Percentiles rank a stretch among this genome's conserved stretches.
phyloP scores from a whole-genome alignment of 2,888 invertebrate genomes.

The Eurytoma californica region DNA sequence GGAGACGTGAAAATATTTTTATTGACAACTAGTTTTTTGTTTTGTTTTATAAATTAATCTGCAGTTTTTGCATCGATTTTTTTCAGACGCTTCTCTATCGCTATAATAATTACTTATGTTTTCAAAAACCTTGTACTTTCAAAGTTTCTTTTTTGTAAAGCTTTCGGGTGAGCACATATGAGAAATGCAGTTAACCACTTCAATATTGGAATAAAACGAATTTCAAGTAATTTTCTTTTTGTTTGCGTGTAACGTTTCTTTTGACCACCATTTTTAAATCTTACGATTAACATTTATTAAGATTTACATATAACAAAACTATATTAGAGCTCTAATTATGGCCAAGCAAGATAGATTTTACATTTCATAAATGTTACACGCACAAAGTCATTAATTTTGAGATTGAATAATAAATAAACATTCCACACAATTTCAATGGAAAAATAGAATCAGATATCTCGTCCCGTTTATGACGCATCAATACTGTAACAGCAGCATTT shows the following conservation, averaged over 20 bases:
- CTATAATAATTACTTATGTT: conserved; percentile 4
- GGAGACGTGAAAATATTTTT: background rate
- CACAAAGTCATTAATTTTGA: background rate
- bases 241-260: conserved; percentile 2
- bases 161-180: background rate
- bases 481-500: no score
- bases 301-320: background rate
- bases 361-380: background rate
- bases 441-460: background rate
- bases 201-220: background rate
- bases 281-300: background rate
- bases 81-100: background rate
- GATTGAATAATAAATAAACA: background rate
- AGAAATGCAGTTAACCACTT: background rate
- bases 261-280: background rate
- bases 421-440: background rate
- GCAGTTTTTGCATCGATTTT: background rate
- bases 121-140: conserved; percentile 1
- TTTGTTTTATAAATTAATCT: background rate
- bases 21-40: background rate
- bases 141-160: background rate
- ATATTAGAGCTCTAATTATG: conserved; percentile 8
- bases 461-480: background rate
- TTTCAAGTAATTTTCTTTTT: background rate
- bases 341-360: background rate